Percentiles rank a stretch among this genome's conserved stretches.
Evolutionary conservation across 23 tunicate genomes (phyloP).

Genomic region (Ciona savignyi): DNA sequence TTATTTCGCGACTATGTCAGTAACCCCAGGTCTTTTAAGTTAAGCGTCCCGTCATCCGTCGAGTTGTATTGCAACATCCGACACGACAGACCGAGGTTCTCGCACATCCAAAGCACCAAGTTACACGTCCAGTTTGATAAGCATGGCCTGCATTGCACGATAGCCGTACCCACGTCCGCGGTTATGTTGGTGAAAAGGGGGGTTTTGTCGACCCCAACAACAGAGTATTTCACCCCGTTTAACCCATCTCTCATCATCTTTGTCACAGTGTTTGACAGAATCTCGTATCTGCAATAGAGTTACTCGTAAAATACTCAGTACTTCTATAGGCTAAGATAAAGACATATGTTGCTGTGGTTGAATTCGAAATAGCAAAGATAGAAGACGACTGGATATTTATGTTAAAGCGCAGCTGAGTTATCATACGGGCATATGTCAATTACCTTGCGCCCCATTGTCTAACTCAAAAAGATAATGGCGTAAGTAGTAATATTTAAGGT

Average conservation of each 20-base stretch:
- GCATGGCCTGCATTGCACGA: constrained; percentile 46
- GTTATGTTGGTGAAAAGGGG: constrained; percentile 64
- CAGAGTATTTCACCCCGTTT: constrained; percentile 41
- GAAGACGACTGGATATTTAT: too few species aligned
- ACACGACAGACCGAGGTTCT: constrained; percentile 29
- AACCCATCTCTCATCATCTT: constrained; percentile 60
- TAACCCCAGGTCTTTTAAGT: neutral
- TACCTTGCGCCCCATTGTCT: too few species aligned
- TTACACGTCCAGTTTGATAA: constrained; percentile 30
- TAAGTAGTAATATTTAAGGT: too few species aligned
- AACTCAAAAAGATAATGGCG: too few species aligned
- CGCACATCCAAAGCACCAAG: constrained; percentile 52
- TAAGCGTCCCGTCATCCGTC: constrained; percentile 35
- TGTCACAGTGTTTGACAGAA: constrained; percentile 27
- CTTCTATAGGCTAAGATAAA: too few species aligned
- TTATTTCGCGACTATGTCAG: neutral
- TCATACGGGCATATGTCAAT: too few species aligned
- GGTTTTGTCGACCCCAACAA: constrained; percentile 4
- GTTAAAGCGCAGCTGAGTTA: too few species aligned
- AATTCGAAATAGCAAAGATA: too few species aligned
- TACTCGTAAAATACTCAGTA: too few species aligned
- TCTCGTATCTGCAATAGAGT: constrained; percentile 23
- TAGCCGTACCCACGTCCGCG: constrained; percentile 68
- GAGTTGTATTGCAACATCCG: constrained; percentile 45
- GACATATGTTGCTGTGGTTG: too few species aligned